Evolutionary conservation across 1,140 invertebrate genomes (phyloP), one percentile per base, ranked within the genome.

Genomic region (Contarinia nasturtii): DNA sequence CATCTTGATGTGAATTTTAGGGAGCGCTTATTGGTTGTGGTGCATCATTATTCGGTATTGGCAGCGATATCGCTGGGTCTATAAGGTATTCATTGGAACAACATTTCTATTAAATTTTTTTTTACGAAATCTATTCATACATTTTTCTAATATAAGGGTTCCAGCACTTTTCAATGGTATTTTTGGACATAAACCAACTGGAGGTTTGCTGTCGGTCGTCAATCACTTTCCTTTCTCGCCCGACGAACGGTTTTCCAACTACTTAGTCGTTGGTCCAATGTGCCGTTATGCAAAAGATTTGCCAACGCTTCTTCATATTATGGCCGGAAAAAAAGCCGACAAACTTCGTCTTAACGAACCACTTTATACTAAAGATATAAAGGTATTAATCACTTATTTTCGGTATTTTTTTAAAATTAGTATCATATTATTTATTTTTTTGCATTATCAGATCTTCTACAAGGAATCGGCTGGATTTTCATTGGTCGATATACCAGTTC

Each of bases 1-100:
- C 12, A 5, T 38, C 12, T 38, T 38, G 5, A 3, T 38, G 42
- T 15, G 4, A 20, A 10, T 27, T 27, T 27, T 50, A 82, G 79
- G 75, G 65, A 0, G 76, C 80, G 1, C 52, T 87, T 1, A 59
- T 87, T 12, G 76, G 75, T 3, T 60, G 77, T 40, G 86, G 74
- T 14, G 85, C 79, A 14, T 79, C 84, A 0, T 59, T 82, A 0
- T 71, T 91, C 43, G 86, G 88, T 27, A 65, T 95, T 33, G 86
- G 86, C 8, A 86, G 86, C 0, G 90, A 95, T 61, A 76, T 93
- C 48, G 82, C 77, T 11, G 79, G 90, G 10, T 91, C 86, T 12
- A 83, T 94, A n/a, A n/a, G n/a, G n/a, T n/a, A n/a, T n/a, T n/a
- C n/a, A n/a, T n/a, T 50, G 72, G 89, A 21, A 34, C 14, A 34